These are phyloP conservation scores for Cheilosia vernalis DNA, from an alignment of 2,888 invertebrate species.

Conservation along the genomic window DNA sequence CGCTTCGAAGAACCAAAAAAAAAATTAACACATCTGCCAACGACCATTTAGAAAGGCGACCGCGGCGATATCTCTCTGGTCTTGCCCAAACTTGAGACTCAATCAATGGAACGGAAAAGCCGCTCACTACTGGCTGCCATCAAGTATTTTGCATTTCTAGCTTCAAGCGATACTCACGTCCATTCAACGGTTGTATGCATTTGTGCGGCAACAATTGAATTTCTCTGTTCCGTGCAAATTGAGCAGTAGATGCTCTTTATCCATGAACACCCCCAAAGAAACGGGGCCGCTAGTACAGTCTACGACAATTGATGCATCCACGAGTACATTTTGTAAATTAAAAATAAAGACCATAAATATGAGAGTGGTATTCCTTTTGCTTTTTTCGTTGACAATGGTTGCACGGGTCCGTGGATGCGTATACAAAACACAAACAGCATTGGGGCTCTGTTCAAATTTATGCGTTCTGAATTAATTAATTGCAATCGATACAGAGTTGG, in stretches of 20 bases:
- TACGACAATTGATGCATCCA: constrained; percentile 27
- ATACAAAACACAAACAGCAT: constrained; percentile 4
- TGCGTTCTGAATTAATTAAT: constrained; percentile 69
- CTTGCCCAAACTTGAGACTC: constrained; percentile 39
- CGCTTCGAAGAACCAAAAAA: constrained; percentile 27
- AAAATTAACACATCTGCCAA: constrained; percentile 15
- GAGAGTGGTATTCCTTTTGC: constrained; percentile 4
- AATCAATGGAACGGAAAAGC: constrained; percentile 68
- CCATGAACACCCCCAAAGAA: constrained; percentile 49
- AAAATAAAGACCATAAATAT: constrained; percentile 25
- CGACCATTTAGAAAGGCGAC: constrained; percentile 1
- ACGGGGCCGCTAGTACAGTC: background rate
- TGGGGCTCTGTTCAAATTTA: constrained; percentile 30
- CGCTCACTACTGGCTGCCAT: constrained; percentile 8
- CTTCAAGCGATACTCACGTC: constrained; percentile 33
- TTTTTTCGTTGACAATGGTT: constrained; percentile 3
- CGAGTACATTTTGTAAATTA: constrained; percentile 47
- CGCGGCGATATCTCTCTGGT: constrained; percentile 22
- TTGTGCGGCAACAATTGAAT: constrained; percentile 55
- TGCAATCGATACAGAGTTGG: constrained; percentile 43
- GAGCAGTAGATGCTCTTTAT: constrained; percentile 30
- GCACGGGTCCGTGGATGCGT: constrained; percentile 9
- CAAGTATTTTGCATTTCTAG: constrained; percentile 42
- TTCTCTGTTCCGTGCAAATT: constrained; percentile 69
- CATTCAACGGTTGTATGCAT: constrained; percentile 4